phyloP scores from a whole-genome alignment of 2,113 vertebrate genomes.

The Chamaetylas fuelleborni region DNA sequence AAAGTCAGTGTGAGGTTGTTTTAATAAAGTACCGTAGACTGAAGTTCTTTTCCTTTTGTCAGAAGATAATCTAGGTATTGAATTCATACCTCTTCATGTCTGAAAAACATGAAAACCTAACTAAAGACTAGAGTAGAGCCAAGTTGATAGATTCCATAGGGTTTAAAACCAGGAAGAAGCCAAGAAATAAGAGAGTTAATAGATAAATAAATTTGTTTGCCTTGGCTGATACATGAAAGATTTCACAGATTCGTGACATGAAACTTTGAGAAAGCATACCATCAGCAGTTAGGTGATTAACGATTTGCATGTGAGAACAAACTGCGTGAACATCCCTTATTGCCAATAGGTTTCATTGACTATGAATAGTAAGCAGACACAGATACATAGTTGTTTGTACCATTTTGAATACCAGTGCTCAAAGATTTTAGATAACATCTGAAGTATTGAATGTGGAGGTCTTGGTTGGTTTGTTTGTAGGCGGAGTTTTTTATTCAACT shows the following conservation, averaged over 20 bases:
- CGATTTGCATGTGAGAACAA: not conserved
- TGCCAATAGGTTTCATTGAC: not conserved
- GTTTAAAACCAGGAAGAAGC: not conserved
- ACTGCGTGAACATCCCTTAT: not conserved
- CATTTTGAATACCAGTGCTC: not conserved
- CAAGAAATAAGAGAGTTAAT: not conserved
- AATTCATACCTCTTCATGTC: not conserved
- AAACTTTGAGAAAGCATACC: not conserved
- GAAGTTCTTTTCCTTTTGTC: not conserved
- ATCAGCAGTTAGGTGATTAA: not conserved
- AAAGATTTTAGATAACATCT: not conserved
- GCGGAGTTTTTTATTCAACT: fast-evolving
- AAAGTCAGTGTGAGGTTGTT: not conserved
- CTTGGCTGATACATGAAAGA: not conserved
- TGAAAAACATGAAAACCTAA: not conserved
- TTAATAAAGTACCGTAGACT: not conserved
- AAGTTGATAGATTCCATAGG: not conserved
- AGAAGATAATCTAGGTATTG: not conserved
- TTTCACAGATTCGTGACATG: not conserved
- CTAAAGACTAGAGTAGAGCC: not conserved
- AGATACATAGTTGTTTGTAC: not conserved
- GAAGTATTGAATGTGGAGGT: not conserved
- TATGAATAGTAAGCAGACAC: not conserved
- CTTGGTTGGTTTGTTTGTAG: too few species aligned
- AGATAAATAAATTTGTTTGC: not conserved